Percentiles rank a stretch among this genome's conserved stretches.
These are phyloP conservation scores for Xanthorhoe spadicearia DNA, from an alignment of 2,888 invertebrate genomes.

Conservation along the genomic window DNA sequence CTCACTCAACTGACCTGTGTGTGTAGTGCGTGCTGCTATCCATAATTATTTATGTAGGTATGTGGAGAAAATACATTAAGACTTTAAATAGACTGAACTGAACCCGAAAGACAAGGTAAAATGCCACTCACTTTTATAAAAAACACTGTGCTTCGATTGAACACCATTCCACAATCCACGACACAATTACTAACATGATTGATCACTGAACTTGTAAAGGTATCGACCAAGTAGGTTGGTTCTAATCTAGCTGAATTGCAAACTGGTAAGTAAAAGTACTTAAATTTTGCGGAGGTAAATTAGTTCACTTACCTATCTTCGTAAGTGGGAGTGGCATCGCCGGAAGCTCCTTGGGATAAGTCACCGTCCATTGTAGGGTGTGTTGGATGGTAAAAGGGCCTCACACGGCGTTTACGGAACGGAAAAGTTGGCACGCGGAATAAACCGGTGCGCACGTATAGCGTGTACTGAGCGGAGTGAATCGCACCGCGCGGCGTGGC, in stretches of 20 bases:
- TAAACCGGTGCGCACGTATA: slow-evolving; percentile 62
- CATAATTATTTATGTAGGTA: slow-evolving; percentile 14
- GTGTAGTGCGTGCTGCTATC: slow-evolving; percentile 14
- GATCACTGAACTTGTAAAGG: slow-evolving; percentile 6
- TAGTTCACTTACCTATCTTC: slow-evolving; percentile 64
- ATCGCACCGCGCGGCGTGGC: slow-evolving; percentile 42
- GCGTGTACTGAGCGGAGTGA: slow-evolving; percentile 56
- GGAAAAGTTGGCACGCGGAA: slow-evolving; percentile 58
- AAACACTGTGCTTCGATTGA: slow-evolving; percentile 7
- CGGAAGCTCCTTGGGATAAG: slow-evolving; percentile 70
- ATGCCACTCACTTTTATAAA: slow-evolving; percentile 14
- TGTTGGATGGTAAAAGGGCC: slow-evolving; percentile 47
- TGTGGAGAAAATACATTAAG: slow-evolving; percentile 3
- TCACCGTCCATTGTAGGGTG: slow-evolving; percentile 69
- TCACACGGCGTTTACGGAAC: slow-evolving; percentile 51
- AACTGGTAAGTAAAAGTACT: background rate
- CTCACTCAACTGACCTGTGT: slow-evolving; percentile 31
- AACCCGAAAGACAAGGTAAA: slow-evolving; percentile 10
- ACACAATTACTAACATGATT: slow-evolving; percentile 5
- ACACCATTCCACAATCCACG: slow-evolving; percentile 27
- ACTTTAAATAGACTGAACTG: slow-evolving; percentile 12
- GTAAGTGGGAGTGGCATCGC: slow-evolving; percentile 69
- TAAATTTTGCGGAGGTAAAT: background rate
- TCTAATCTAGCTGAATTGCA: slow-evolving; percentile 3
- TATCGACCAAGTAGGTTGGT: background rate